Evolutionary conservation across 2,797 vertebrate species (phyloP), one percentile per base, ranked within the genome.

Genomic region (Hyperoplus immaculatus): DNA sequence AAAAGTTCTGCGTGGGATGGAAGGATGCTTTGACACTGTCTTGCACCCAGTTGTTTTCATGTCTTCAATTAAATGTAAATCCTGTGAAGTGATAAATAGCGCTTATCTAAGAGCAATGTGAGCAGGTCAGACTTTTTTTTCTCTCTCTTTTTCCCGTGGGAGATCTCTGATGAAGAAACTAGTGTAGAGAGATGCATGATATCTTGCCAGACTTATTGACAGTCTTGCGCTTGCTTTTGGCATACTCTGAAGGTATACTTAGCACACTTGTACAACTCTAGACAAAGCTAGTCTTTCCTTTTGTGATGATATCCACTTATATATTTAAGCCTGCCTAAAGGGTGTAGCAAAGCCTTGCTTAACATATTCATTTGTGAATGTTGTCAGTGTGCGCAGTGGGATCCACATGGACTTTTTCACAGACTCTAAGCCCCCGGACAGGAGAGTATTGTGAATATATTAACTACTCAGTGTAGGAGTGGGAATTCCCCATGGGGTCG

Each of bases 361-460:
- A 87, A 85, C 87, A 87, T 88, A 84, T 91, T 87, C 75, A 88
- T 85, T 88, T 81, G 83, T 85, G 88, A 88, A 86, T 85, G 84
- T 88, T 90, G 86, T 89, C 85, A 72, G 80, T 82, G 76, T 84
- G 77, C 68, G 75, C 77, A 83, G 79, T 80, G 11, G 10, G 60
- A 74, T 83, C 85, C 82, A 83, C 6, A 0, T 75, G 72, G 87
- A 83, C 67, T 78, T 84, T 29, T 87, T 91, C 77, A 81, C 71
- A 75, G 74, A 82, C 83, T 82, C 69, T 80, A 85, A 90, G 86
- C 88, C 81, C 64, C 69, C 3, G 61, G 89, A 71, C 81, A 71
- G 72, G 88, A 81, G 85, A 91, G 81, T 75, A 69, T 82, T 87
- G 66, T 85, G 89, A 88, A 93, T 89, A 85, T 88, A 87, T 93